Percentiles rank a stretch among this genome's conserved stretches.
phyloP scores from a whole-genome alignment of 2,797 vertebrate species.

The Pitangus sulphuratus region DNA sequence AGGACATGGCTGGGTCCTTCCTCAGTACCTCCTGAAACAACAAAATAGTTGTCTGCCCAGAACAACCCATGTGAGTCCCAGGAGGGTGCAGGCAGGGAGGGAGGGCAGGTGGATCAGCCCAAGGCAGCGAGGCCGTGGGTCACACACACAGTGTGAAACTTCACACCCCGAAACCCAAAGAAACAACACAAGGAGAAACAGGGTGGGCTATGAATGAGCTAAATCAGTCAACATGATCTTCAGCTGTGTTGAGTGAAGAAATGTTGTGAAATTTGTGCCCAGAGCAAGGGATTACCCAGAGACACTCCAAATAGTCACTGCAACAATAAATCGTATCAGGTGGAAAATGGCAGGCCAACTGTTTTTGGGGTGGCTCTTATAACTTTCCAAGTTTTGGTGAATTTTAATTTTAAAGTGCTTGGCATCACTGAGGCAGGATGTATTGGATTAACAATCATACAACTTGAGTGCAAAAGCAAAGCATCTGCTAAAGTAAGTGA shows the following conservation, averaged over 20 bases:
- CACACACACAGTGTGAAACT: background rate
- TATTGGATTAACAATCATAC: slow-evolving; percentile 39
- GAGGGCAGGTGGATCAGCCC: background rate
- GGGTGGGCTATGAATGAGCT: background rate
- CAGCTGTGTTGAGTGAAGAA: background rate
- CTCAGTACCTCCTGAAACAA: background rate
- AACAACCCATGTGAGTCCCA: rapidly evolving
- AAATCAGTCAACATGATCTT: background rate
- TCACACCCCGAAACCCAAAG: background rate
- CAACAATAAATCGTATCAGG: background rate
- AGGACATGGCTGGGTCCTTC: background rate
- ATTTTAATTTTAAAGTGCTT: slow-evolving; percentile 11
- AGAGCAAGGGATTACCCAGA: background rate
- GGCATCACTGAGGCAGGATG: background rate
- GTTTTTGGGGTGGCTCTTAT: background rate
- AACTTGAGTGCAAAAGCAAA: slow-evolving; percentile 8
- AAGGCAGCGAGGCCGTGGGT: background rate
- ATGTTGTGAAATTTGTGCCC: background rate
- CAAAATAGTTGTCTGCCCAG: background rate
- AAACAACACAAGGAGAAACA: background rate
- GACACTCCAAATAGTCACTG: background rate
- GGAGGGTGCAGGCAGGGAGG: background rate
- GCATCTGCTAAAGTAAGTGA: background rate
- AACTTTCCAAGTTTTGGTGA: background rate
- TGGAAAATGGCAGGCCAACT: background rate